Conservation (phyloP, 2,888 invertebrate species). For the Biston stratarius region DNA sequence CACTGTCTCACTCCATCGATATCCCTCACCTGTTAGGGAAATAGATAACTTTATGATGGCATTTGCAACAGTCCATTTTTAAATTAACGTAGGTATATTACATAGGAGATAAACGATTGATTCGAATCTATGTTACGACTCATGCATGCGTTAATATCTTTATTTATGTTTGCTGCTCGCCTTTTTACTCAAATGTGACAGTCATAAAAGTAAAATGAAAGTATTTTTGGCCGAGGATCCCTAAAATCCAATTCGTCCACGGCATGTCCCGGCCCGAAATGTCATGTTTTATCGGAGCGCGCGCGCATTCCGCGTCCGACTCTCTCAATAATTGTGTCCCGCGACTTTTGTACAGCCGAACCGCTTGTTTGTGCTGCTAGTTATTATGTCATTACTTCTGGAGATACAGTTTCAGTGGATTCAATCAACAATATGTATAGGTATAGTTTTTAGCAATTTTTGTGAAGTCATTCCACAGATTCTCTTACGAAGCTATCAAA, state of each 20-base stretch:
- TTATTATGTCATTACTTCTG: conserved; percentile 27
- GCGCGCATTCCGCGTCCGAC: conserved; percentile 35
- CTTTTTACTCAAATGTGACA: too few species aligned
- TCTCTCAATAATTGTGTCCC: conserved; percentile 39
- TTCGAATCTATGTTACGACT: too few species aligned
- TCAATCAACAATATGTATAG: conserved; percentile 5
- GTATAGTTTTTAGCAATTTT: not conserved
- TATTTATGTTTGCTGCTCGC: too few species aligned
- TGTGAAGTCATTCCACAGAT: not conserved
- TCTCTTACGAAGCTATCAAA: not conserved
- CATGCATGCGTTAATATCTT: too few species aligned
- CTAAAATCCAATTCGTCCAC: conserved; percentile 17
- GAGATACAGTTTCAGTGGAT: conserved; percentile 17
- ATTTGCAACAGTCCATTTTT: too few species aligned
- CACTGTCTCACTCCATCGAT: too few species aligned
- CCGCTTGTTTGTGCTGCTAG: conserved; percentile 19
- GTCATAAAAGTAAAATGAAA: not conserved
- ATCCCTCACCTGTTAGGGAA: too few species aligned
- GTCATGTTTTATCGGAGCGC: conserved; percentile 38
- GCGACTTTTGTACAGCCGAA: conserved; percentile 37
- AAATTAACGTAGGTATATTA: too few species aligned
- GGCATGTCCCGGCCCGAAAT: conserved; percentile 37
- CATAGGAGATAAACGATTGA: too few species aligned
- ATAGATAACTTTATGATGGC: too few species aligned
- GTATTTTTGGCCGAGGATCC: conserved; percentile 6